Conservation (phyloP, 2,888 invertebrate genomes). For the Drosophila aldrichi region DNA sequence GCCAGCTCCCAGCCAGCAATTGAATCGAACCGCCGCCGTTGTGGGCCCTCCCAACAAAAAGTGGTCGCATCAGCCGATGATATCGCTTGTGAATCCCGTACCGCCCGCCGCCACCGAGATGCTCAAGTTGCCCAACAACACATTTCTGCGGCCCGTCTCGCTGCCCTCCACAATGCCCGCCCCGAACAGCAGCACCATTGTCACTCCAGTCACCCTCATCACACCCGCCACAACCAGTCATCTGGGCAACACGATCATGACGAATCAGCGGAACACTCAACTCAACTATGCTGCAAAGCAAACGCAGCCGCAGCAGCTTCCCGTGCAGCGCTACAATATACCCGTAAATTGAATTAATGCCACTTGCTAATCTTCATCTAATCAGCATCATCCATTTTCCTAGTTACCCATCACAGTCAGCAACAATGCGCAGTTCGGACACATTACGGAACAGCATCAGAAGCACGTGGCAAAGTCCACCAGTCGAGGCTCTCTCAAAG, state of each 20-base stretch:
- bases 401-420: slow-evolving; percentile 81
- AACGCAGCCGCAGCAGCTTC: slow-evolving; percentile 58
- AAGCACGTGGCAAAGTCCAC: slow-evolving; percentile 55
- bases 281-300: slow-evolving; percentile 40
- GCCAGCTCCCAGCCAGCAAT: slow-evolving; percentile 26
- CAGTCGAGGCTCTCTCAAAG: slow-evolving; percentile 47
- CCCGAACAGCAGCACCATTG: slow-evolving; percentile 37
- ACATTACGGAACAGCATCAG: slow-evolving; percentile 62
- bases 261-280: slow-evolving; percentile 44
- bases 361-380: neutral
- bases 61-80: slow-evolving; percentile 55
- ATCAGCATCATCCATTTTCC: neutral
- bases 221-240: slow-evolving; percentile 46
- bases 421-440: slow-evolving; percentile 45
- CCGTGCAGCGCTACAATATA: slow-evolving; percentile 80
- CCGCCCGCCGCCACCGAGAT: slow-evolving; percentile 62
- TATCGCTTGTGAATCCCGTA: slow-evolving; percentile 46
- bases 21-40: slow-evolving; percentile 21
- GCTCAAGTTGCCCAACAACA: slow-evolving; percentile 81
- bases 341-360: slow-evolving; percentile 68
- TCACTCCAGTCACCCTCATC: slow-evolving; percentile 41
- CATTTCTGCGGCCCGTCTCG: slow-evolving; percentile 79
- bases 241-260: slow-evolving; percentile 36
- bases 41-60: slow-evolving; percentile 49
- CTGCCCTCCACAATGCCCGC: slow-evolving; percentile 43